Conservation (phyloP, 2,888 invertebrate genomes). For the Netelia inedita region DNA sequence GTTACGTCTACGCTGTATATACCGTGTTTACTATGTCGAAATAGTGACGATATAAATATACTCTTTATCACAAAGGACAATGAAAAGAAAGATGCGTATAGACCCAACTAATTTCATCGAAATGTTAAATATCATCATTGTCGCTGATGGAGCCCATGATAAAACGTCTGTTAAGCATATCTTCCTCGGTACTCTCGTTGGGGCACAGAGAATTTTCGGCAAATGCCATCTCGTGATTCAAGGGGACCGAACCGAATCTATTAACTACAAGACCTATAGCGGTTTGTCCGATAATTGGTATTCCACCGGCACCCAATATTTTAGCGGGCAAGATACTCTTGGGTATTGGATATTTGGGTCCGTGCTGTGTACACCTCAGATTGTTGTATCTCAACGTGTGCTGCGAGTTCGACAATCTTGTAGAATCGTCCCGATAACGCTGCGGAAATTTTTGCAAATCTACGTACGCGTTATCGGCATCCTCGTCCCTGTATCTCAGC, state of each 20-base stretch:
- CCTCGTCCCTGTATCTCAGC: constrained; percentile 76
- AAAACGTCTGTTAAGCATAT: constrained; percentile 79
- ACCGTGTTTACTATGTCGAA: constrained; percentile 15
- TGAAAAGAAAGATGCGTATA: not conserved
- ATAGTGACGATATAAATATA: constrained; percentile 7
- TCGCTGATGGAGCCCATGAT: constrained; percentile 80
- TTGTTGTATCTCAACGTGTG: constrained; percentile 81
- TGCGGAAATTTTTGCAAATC: constrained; percentile 82
- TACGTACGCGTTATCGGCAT: constrained; percentile 70
- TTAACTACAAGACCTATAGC: constrained; percentile 83
- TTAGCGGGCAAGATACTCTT: constrained; percentile 79
- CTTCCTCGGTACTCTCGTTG: constrained; percentile 77
- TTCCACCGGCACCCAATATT: constrained; percentile 79
- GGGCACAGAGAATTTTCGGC: constrained; percentile 77
- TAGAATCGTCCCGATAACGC: constrained; percentile 80
- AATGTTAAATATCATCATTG: constrained; percentile 75
- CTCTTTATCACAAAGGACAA: not conserved
- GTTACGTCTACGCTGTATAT: not conserved
- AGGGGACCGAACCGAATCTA: constrained; percentile 80
- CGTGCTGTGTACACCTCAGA: constrained; percentile 79
- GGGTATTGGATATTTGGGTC: constrained; percentile 78
- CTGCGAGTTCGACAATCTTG: constrained; percentile 75
- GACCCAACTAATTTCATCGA: constrained; percentile 3
- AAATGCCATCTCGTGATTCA: constrained; percentile 75
- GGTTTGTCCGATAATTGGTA: constrained; percentile 82